phyloP scores from a whole-genome alignment of 2,888 invertebrate genomes.

The Nineta flava region DNA sequence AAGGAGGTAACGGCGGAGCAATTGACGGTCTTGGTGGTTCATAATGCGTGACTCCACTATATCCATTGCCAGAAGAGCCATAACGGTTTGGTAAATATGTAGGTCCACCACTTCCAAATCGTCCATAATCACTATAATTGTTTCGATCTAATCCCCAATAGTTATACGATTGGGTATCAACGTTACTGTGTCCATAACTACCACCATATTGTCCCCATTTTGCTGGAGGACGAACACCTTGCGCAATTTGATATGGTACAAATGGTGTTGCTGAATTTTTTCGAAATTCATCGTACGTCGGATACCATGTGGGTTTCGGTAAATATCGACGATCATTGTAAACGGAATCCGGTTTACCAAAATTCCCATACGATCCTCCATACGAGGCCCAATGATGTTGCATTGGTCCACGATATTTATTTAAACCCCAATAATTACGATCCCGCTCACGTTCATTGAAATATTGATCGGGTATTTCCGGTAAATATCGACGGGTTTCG shows the following conservation, averaged over 20 bases:
- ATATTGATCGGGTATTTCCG: conserved; percentile 15
- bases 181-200: conserved; percentile 17
- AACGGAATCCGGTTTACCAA: conserved; percentile 15
- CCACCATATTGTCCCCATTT: conserved; percentile 26
- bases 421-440: conserved; percentile 19
- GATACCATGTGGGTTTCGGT: conserved; percentile 2
- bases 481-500: conserved; percentile 6
- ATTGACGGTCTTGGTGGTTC: not conserved
- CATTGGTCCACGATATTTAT: conserved; percentile 23
- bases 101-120: not conserved
- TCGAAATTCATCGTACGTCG: conserved; percentile 4
- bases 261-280: conserved; percentile 5
- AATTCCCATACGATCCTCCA: conserved; percentile 40
- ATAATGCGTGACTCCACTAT: not conserved
- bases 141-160: conserved; percentile 35
- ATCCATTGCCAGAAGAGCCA: not conserved
- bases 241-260: conserved; percentile 12
- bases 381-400: conserved; percentile 41
- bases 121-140: conserved; percentile 13
- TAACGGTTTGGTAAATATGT: not conserved
- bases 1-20: too few species aligned
- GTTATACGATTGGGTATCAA: conserved; percentile 20
- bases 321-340: conserved; percentile 5
- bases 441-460: conserved; percentile 16
- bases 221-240: conserved; percentile 20